These are phyloP conservation scores for Peromyscus attwateri DNA, from an alignment of 2,797 vertebrate genomes.

Conservation along the genomic window DNA sequence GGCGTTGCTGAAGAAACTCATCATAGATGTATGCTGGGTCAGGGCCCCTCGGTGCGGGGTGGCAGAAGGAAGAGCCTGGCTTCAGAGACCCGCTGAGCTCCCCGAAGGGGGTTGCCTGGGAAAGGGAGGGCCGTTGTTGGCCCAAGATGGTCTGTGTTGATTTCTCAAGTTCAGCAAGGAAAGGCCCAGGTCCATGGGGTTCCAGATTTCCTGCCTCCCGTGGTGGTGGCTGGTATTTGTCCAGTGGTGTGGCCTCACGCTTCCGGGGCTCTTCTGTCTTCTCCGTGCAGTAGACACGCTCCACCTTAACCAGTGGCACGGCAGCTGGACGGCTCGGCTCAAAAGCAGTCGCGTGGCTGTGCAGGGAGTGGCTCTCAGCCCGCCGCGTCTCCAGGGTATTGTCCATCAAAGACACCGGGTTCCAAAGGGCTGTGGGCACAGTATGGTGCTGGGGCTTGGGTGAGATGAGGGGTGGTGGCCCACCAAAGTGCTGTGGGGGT, in stretches of 20 bases:
- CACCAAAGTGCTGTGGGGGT: conserved; percentile 93
- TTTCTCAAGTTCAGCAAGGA: conserved; percentile 96
- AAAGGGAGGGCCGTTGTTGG: conserved; percentile 93
- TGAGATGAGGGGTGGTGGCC: conserved; percentile 97
- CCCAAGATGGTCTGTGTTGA: conserved; percentile 94
- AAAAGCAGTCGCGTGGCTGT: conserved; percentile 88
- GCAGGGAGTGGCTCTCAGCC: conserved; percentile 89
- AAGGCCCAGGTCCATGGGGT: conserved; percentile 90
- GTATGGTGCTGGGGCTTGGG: conserved; percentile 95
- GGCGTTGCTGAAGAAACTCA: conserved; percentile 96
- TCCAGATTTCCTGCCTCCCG: conserved; percentile 89
- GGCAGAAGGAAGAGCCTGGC: conserved; percentile 89
- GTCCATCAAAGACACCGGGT: conserved; percentile 95
- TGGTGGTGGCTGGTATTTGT: conserved; percentile 90
- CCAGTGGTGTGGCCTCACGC: conserved; percentile 87
- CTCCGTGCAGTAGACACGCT: conserved; percentile 89
- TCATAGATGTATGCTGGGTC: conserved; percentile 94
- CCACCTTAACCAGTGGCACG: conserved; percentile 90
- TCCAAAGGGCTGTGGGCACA: conserved; percentile 95
- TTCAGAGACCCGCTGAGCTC: conserved; percentile 90
- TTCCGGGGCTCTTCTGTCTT: conserved; percentile 93
- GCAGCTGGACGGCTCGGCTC: conserved; percentile 91
- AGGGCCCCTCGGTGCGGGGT: conserved; percentile 82
- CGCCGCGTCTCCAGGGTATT: conserved; percentile 91
- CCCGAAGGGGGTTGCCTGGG: conserved; percentile 89